Base-by-base conservation (phyloP, 2,113 vertebrate genomes). In the Neodontobutis hainanensis region DNA sequence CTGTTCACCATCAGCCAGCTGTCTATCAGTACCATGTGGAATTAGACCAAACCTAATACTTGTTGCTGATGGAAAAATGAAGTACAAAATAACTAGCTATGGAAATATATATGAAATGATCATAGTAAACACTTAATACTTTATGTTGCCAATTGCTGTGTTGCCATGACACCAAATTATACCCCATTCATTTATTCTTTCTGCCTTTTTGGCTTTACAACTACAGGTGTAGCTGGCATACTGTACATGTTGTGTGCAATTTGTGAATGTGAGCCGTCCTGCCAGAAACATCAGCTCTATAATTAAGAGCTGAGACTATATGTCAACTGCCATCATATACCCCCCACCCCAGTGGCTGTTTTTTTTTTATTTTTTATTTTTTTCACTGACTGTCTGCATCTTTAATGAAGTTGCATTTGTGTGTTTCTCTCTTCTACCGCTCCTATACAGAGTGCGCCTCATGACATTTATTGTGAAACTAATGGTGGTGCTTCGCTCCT, bases 251-350 rank as follows among this genome's bases (percentile, higher is more conserved):
- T 68, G 32, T 75, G 67, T 73, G 69, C 61, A 40, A 44, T 70
- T 67, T 49, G 65, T 78, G 60, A 61, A 46, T 65, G 59, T 70
- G 77, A 77, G 75, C 78, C 40, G 61, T 63, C 78, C 77, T 77
- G 85, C 78, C 77, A 84, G 77, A 89, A 90, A 90, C 91, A 91
- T 90, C 85, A 85, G 80, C 75, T 88, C 85, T 87, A 84, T 90
- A 92, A 91, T 92, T 92, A 92, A 91, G 91, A 92, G 88, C 89
- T 85, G 83, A 68, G 78, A 84, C 83, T 85, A 27, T 27, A 61
- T 82, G 82, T 89, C 87, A 87, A 77, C 82, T 77, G 82, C 80
- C 82, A 80, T 87, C 82, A 82, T 86, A 75, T 67, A 62, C 35
- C 50, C 71, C 66, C 86, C 63, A 50, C 4, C 14, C 14, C 61